Base-by-base conservation (phyloP, 2,113 vertebrate species). In the Datnioides undecimradiatus region DNA sequence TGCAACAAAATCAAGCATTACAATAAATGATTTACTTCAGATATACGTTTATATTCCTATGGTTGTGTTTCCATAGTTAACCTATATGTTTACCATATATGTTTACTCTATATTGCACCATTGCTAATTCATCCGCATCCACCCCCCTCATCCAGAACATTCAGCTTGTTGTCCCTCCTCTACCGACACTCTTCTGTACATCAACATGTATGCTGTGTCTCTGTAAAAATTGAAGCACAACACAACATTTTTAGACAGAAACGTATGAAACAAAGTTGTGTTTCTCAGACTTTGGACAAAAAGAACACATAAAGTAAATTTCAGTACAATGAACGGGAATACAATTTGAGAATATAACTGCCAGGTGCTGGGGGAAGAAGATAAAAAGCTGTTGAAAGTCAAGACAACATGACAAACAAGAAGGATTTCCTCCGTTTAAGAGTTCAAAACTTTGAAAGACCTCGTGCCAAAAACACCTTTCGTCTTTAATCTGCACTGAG, bases 171-270 rank as follows among this genome's bases (percentile, higher is more conserved):
- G 43, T 23, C 9, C 17, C 2, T 31, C 62, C 17, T 87, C 69
- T 36, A 33, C 27, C 0, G 34, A 21, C 25, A 13, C 69, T 89
- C 87, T 90, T 88, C 93, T 91, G 84, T 94, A 94, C 89, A 94
- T 89, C 36, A 94, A 79, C 92, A 94, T 93, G 83, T 94, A 94
- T 0, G 94, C 94, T 3, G 92, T 93, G 8, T 0, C 0, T 25
- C 82, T 89, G 77, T 12, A 40, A 73, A 72, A 54, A 36, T 7
- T 16, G 68, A 1, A 52, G 1, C 2, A 52, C 10, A 33, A 31
- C n/a, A n/a, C n/a, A 29, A 46, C 1, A 19, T 8, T 14, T 60
- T 29, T 25, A 43, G 6, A 62, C 4, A 36, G 6, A 46, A 43
- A 75, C 31, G 13, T 17, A 57, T 6, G 14, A 41, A n/a, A 45